phyloP scores from a whole-genome alignment of 2,113 vertebrate genomes.

The Dipodomys merriami region DNA sequence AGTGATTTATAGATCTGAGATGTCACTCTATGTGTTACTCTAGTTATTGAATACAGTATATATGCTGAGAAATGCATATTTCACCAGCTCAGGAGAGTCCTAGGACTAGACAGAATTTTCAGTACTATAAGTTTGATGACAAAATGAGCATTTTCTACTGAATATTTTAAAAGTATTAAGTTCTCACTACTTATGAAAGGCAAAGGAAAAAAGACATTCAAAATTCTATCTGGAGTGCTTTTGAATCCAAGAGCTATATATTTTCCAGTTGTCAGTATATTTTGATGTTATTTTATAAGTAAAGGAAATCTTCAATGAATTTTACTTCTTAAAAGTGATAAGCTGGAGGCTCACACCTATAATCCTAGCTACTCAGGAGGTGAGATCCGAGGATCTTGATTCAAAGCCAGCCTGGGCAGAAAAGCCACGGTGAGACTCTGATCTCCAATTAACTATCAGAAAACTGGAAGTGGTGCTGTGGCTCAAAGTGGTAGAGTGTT shows the following conservation, averaged over 20 bases:
- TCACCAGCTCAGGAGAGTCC: not conserved
- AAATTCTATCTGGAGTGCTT: not conserved
- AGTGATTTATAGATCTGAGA: not conserved
- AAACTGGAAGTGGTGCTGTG: too few species aligned
- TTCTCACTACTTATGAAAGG: not conserved
- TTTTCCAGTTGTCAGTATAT: not conserved
- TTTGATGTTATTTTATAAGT: slow-evolving; percentile 27
- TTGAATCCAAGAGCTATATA: not conserved
- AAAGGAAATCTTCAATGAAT: not conserved
- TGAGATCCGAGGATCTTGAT: too few species aligned
- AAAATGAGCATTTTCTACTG: not conserved
- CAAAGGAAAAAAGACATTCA: slow-evolving; percentile 2
- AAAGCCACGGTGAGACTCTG: too few species aligned
- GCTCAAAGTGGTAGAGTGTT: too few species aligned
- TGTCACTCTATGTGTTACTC: not conserved
- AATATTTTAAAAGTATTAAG: slow-evolving; percentile 40
- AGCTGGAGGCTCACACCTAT: too few species aligned
- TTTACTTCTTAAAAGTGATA: not conserved
- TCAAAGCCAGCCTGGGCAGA: too few species aligned
- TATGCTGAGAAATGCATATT: not conserved
- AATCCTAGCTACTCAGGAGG: too few species aligned
- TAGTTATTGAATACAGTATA: not conserved
- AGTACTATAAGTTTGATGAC: not conserved
- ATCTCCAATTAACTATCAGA: too few species aligned
- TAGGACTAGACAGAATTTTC: not conserved